Percentiles rank a stretch among this genome's conserved stretches.
Conservation (phyloP, 2,113 vertebrate genomes). For the Mirza zaza region DNA sequence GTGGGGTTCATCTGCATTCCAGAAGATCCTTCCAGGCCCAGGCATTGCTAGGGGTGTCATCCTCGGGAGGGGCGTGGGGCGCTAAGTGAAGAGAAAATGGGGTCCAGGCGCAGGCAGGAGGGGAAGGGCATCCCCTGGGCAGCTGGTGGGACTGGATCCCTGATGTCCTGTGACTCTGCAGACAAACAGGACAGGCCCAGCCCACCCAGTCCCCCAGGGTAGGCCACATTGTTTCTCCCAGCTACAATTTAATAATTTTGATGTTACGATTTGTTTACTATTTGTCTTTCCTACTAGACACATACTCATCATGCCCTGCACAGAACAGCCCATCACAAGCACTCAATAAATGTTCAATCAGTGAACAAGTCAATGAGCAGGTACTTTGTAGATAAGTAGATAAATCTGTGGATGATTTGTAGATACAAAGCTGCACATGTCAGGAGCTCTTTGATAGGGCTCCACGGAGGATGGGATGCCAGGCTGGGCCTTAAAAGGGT, state of each 20-base stretch:
- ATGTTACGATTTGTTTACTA: neutral
- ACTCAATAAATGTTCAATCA: neutral
- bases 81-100: neutral
- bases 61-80: neutral
- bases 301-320: fast-evolving
- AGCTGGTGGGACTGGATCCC: neutral
- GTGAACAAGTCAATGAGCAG: neutral
- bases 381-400: neutral
- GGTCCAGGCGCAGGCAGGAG: neutral
- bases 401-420: neutral
- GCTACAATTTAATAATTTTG: neutral
- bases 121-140: neutral
- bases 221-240: neutral
- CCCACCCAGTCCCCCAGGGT: fast-evolving
- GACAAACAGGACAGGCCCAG: neutral
- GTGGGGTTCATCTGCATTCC: neutral
- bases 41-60: neutral
- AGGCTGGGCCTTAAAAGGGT: neutral
- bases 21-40: neutral
- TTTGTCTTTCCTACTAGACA: neutral
- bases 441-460: neutral
- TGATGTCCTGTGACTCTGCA: neutral
- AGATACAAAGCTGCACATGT: neutral
- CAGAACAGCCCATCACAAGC: neutral
- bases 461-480: neutral